A percentile compares a stretch with the other conserved stretches of the same genome.
Conservation (phyloP, 2,113 vertebrate species). For the Datnioides undecimradiatus region DNA sequence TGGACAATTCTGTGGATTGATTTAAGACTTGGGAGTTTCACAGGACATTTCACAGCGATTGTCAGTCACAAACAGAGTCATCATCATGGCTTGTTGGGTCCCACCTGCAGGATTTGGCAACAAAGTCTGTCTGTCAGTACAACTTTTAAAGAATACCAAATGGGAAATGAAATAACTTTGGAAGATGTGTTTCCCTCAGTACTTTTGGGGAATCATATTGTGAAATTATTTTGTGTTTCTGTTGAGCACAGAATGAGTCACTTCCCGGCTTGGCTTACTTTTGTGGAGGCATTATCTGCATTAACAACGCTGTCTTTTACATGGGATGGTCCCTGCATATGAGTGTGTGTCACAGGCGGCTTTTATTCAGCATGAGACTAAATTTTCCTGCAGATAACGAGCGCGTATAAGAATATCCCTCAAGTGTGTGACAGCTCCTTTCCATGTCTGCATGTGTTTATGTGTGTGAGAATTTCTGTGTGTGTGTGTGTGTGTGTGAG, state of each 20-base stretch:
- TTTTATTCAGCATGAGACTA: background rate
- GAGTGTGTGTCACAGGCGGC: background rate
- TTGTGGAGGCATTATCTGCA: background rate
- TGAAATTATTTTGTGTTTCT: background rate
- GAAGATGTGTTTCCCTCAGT: background rate
- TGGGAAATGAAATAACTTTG: background rate
- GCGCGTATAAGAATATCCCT: background rate
- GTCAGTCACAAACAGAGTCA: background rate
- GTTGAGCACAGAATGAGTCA: background rate
- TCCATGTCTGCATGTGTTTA: background rate
- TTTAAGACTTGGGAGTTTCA: background rate
- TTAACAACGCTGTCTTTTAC: background rate
- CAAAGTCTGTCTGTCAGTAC: background rate
- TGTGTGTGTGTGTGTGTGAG: background rate
- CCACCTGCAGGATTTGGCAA: background rate
- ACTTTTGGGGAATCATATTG: background rate
- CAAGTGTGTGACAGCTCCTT: constrained; percentile 24
- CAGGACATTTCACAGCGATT: too few relatives aligned
- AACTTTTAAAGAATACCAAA: background rate
- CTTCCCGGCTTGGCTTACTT: background rate
- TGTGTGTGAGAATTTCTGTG: background rate
- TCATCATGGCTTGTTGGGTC: background rate
- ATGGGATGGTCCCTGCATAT: background rate
- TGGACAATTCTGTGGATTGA: background rate
- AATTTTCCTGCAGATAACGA: constrained; percentile 18